phyloP scores from a whole-genome alignment of 2,113 vertebrate genomes.

The Copsychus sechellarum region DNA sequence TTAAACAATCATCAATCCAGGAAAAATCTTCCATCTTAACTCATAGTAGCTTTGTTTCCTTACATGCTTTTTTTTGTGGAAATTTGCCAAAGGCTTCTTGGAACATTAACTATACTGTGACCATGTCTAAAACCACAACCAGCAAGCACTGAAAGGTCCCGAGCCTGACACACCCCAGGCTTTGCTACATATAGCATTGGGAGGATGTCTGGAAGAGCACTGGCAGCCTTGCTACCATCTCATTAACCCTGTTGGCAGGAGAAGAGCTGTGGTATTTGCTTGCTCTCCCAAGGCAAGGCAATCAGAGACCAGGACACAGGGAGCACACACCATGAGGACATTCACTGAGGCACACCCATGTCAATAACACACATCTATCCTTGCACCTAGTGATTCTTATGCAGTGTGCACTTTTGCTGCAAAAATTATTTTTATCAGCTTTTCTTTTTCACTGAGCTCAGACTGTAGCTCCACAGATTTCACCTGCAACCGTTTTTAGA shows the following conservation, averaged over 20 bases:
- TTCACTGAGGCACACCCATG: not conserved
- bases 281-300: not conserved
- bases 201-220: not conserved
- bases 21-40: conserved; percentile 23
- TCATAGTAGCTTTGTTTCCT: not conserved
- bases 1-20: conserved; percentile 56
- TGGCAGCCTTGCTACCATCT: not conserved
- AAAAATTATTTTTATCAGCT: not conserved
- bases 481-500: not conserved
- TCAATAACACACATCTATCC: not conserved
- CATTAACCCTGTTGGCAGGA: not conserved
- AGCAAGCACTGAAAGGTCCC: not conserved
- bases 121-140: not conserved
- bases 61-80: not conserved
- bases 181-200: not conserved
- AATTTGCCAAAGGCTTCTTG: not conserved
- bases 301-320: not conserved
- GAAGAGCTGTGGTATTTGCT: not conserved
- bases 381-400: not conserved
- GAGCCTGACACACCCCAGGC: not conserved
- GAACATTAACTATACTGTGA: not conserved
- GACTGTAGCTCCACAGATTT: not conserved
- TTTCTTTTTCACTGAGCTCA: not conserved
- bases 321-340: not conserved
- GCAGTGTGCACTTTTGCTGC: not conserved